These are phyloP conservation scores for Anthopleura sola DNA, from an alignment of 64 coral and sea anemone species.

Conservation along the genomic window DNA sequence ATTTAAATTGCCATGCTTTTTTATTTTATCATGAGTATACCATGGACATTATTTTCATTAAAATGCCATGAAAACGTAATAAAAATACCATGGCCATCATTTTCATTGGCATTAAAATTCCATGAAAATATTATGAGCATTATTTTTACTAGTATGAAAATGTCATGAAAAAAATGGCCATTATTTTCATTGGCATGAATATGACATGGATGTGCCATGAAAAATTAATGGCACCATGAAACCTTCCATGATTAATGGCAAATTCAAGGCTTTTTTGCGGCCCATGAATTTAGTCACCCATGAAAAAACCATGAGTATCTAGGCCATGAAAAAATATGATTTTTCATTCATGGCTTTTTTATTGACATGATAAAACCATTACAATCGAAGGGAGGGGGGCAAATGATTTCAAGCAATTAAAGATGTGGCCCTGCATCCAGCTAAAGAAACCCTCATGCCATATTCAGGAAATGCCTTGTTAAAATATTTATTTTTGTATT, in stretches of 20 bases:
- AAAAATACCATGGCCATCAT: too few relatives aligned
- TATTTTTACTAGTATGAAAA: background rate
- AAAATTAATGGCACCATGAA: slow-evolving; percentile 10
- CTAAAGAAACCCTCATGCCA: too few relatives aligned
- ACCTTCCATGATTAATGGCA: slow-evolving; percentile 2
- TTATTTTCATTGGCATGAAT: background rate
- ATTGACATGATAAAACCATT: slow-evolving; percentile 1
- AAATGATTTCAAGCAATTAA: too few relatives aligned
- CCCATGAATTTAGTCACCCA: background rate
- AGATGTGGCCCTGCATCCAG: too few relatives aligned
- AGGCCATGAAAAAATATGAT: background rate
- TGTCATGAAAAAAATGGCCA: background rate
- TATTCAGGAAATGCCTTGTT: too few relatives aligned
- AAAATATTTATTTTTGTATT: slow-evolving; percentile 6
- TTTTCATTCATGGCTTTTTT: background rate
- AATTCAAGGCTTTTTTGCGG: background rate
- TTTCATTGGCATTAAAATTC: background rate
- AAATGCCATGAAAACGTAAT: background rate
- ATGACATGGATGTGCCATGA: background rate
- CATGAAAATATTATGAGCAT: slow-evolving; percentile 4
- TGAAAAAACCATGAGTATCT: background rate
- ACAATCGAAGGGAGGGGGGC: background rate
- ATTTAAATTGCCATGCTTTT: background rate
- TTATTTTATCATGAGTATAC: background rate
- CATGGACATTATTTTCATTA: background rate